These are phyloP conservation scores for Ryuthela nishihirai DNA, from an alignment of 2,888 invertebrate genomes.

Conservation along the genomic window DNA sequence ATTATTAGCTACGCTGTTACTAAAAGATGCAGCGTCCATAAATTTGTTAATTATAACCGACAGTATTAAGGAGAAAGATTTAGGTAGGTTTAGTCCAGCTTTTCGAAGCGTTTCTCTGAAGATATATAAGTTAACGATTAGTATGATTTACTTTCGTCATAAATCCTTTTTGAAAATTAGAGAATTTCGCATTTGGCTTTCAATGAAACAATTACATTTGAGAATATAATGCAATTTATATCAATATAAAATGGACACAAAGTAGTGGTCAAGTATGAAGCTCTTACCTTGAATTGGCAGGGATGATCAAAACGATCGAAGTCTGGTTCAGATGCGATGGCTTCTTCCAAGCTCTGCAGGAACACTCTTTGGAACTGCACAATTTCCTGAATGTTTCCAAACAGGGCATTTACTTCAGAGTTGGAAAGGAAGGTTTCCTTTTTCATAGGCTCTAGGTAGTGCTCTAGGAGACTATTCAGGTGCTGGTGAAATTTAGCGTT, in stretches of 20 bases:
- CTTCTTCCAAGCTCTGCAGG: slow-evolving; percentile 66
- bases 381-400: slow-evolving; percentile 97
- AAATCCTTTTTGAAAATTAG: neutral
- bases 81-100: too few species aligned
- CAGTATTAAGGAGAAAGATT: too few species aligned
- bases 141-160: neutral
- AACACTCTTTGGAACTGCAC: slow-evolving; percentile 95
- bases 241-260: neutral
- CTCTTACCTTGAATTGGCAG: slow-evolving; percentile 82
- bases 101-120: too few species aligned
- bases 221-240: neutral
- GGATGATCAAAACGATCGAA: slow-evolving; percentile 89
- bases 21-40: too few species aligned
- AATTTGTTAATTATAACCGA: too few species aligned
- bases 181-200: neutral
- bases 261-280: neutral
- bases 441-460: slow-evolving; percentile 94
- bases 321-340: slow-evolving; percentile 55
- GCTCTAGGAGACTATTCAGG: slow-evolving; percentile 88
- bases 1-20: too few species aligned
- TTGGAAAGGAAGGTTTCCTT: slow-evolving; percentile 93
- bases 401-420: slow-evolving; percentile 91
- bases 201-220: neutral
- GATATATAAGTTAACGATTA: neutral
- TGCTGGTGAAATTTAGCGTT: too few species aligned